Conservation (phyloP, 2,113 vertebrate species). For the Vanacampus margaritifer region DNA sequence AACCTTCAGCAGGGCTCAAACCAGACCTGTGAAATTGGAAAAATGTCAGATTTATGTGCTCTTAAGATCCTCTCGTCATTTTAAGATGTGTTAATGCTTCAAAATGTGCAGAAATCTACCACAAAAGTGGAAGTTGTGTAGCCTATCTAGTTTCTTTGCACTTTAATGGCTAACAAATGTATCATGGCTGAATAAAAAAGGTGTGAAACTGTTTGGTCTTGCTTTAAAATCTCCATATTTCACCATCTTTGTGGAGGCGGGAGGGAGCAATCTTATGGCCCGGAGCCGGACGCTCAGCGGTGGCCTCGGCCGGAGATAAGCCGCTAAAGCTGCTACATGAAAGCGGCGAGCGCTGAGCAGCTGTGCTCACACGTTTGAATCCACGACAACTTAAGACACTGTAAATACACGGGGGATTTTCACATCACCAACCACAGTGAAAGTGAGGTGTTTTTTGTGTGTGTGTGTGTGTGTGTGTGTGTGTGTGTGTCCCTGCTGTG, state of each 20-base stretch:
- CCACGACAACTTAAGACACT: background rate
- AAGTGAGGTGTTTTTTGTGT: background rate
- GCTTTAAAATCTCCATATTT: conserved; percentile 5
- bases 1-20: background rate
- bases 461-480: no score
- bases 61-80: background rate
- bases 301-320: conserved; percentile 64
- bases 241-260: conserved; percentile 18
- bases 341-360: conserved; percentile 56
- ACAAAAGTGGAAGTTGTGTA: background rate
- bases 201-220: background rate
- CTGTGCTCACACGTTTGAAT: conserved; percentile 61
- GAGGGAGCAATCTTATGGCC: conserved; percentile 50
- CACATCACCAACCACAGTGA: background rate
- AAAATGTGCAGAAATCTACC: background rate
- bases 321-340: conserved; percentile 56
- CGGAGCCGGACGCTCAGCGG: conserved; percentile 46
- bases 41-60: background rate
- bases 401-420: background rate
- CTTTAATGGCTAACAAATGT: background rate
- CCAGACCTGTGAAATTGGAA: background rate
- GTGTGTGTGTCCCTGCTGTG: background rate
- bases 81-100: background rate
- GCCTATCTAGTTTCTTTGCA: background rate
- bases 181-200: background rate